Percentiles rank a stretch among this genome's conserved stretches.
These are phyloP conservation scores for Sinhomidia bicolor DNA, from an alignment of 2,888 invertebrate genomes.

Conservation along the genomic window DNA sequence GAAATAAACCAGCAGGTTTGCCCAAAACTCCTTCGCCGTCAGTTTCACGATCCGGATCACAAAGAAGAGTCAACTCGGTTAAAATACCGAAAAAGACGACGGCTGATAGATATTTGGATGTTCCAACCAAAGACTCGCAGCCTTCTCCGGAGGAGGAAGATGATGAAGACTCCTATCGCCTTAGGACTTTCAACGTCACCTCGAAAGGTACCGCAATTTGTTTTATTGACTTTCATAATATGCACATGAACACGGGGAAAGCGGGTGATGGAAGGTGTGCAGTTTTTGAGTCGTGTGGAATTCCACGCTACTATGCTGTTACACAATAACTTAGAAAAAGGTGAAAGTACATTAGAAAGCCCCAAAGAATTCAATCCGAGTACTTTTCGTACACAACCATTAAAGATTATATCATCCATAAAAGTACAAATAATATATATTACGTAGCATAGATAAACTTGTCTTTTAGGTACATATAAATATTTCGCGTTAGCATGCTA, in stretches of 20 bases:
- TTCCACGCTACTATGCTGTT: not conserved
- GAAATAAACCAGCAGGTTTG: slow-evolving; percentile 79
- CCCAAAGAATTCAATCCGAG: not conserved
- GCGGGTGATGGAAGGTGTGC: not conserved
- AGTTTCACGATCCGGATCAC: slow-evolving; percentile 78
- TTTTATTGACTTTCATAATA: slow-evolving; percentile 34
- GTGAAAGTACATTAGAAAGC: slow-evolving; percentile 29
- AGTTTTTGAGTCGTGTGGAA: not conserved
- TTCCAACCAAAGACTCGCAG: slow-evolving; percentile 83
- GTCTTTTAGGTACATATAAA: too few species aligned
- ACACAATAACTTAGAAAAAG: not conserved
- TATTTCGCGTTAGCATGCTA: too few species aligned
- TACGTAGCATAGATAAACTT: not conserved
- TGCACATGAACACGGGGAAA: not conserved
- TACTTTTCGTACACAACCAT: not conserved
- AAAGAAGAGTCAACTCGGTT: slow-evolving; percentile 79
- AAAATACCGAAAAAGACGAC: slow-evolving; percentile 76
- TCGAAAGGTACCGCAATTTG: slow-evolving; percentile 88
- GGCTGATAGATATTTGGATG: slow-evolving; percentile 87
- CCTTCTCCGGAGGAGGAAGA: slow-evolving; percentile 84
- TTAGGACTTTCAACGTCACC: slow-evolving; percentile 95
- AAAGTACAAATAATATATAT: not conserved
- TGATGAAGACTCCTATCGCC: slow-evolving; percentile 93
- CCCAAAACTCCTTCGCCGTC: slow-evolving; percentile 78
- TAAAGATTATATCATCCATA: slow-evolving; percentile 29